Conservation (phyloP, 2,113 vertebrate species). For the Brachypteracias leptosomus region DNA sequence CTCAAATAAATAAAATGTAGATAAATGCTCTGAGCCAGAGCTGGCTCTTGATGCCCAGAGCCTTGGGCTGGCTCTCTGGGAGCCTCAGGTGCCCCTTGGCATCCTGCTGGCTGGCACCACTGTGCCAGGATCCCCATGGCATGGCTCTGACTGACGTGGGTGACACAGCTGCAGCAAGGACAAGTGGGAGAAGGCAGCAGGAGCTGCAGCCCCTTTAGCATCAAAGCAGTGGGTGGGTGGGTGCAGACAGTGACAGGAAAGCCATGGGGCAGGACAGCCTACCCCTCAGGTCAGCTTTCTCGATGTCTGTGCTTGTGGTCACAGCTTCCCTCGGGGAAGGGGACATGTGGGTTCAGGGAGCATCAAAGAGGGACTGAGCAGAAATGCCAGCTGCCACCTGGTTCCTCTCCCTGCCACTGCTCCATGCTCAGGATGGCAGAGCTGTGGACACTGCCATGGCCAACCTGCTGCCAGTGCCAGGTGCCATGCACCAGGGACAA, state of each 20-base stretch:
- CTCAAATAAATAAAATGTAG: not conserved
- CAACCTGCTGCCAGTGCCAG: rapidly evolving
- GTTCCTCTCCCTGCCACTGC: not conserved
- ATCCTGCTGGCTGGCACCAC: not conserved
- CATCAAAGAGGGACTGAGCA: not conserved
- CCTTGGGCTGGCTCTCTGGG: not conserved
- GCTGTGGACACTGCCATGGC: not conserved
- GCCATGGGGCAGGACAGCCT: not conserved
- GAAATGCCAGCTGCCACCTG: not conserved
- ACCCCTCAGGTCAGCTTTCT: not conserved
- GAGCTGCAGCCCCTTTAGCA: not conserved
- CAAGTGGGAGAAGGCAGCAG: not conserved
- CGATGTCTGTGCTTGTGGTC: not conserved
- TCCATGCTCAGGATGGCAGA: rapidly evolving
- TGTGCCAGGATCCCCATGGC: not conserved
- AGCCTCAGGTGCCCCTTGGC: not conserved
- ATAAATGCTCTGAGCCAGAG: rapidly evolving
- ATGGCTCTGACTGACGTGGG: not conserved
- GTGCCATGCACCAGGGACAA: not conserved
- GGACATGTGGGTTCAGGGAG: not conserved
- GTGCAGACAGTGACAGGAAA: not conserved
- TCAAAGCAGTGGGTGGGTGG: not conserved
- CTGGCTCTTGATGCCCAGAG: not conserved
- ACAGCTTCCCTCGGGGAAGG: not conserved
- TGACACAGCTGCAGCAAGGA: not conserved